phyloP scores from a whole-genome alignment of 1,140 invertebrate genomes.

The Camponotus floridanus region DNA sequence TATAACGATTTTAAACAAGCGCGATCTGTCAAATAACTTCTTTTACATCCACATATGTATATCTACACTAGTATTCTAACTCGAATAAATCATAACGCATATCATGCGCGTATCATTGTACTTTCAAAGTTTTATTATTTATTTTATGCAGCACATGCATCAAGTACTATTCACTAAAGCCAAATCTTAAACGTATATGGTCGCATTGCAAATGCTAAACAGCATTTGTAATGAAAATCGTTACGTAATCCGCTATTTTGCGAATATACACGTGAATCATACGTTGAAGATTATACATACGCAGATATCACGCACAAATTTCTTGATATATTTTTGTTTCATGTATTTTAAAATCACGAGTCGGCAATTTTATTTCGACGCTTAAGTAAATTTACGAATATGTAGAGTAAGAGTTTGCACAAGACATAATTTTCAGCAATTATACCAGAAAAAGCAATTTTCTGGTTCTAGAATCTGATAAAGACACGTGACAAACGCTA shows the following conservation, averaged over 20 bases:
- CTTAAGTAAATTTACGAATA: conserved; percentile 40
- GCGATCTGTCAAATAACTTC: background rate
- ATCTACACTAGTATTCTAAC: conserved; percentile 17
- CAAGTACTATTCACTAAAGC: conserved; percentile 26
- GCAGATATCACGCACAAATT: background rate
- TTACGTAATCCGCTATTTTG: background rate
- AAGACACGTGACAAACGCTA: conserved; percentile 51
- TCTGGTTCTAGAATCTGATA: conserved; percentile 47
- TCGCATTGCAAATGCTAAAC: background rate
- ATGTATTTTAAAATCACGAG: conserved; percentile 23
- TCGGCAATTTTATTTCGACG: conserved; percentile 30
- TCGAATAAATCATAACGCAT: conserved; percentile 31
- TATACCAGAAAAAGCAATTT: background rate
- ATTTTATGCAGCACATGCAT: conserved; percentile 16
- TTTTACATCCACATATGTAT: conserved; percentile 25
- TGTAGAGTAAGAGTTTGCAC: conserved; percentile 35
- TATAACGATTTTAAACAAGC: conserved; percentile 50
- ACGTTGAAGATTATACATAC: conserved; percentile 23
- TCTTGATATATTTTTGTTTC: background rate
- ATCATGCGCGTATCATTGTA: conserved; percentile 40
- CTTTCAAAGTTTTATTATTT: conserved; percentile 26
- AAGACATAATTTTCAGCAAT: conserved; percentile 17
- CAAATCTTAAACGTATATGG: conserved; percentile 17
- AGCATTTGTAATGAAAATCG: conserved; percentile 5
- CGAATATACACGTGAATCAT: background rate